Conservation (phyloP, 2,888 invertebrate genomes). For the Leucoma salicis region DNA sequence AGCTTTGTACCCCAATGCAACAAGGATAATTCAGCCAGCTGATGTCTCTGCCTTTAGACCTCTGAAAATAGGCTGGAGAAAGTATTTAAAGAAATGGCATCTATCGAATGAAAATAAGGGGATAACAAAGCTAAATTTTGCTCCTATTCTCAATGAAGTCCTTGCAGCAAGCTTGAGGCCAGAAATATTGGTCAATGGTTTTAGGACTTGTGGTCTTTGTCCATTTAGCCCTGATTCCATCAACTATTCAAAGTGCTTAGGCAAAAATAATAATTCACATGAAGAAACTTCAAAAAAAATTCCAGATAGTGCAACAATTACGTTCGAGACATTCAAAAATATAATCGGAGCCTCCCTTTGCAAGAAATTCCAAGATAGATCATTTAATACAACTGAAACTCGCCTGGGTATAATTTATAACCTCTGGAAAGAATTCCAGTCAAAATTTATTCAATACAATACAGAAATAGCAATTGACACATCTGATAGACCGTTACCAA, state of each 20-base stretch:
- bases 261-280: background rate
- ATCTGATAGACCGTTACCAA: slow-evolving; percentile 2
- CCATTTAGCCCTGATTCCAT: background rate
- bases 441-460: slow-evolving; percentile 2
- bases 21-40: slow-evolving; percentile 7
- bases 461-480: background rate
- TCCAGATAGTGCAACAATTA: too few species aligned
- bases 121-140: too few species aligned
- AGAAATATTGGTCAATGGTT: background rate
- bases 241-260: background rate
- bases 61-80: slow-evolving; percentile 8
- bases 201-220: background rate
- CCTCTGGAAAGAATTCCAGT: slow-evolving; percentile 6
- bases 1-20: too few species aligned
- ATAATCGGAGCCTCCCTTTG: too few species aligned
- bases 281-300: too few species aligned
- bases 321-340: too few species aligned
- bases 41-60: slow-evolving; percentile 10
- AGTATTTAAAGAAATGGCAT: slow-evolving; percentile 8
- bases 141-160: too few species aligned
- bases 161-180: too few species aligned
- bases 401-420: too few species aligned
- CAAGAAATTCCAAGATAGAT: too few species aligned
- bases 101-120: too few species aligned
- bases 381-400: too few species aligned